Percentiles rank a stretch among this genome's conserved stretches.
Conservation (phyloP, 2,113 vertebrate genomes). For the Campylorhamphus procurvoides region DNA sequence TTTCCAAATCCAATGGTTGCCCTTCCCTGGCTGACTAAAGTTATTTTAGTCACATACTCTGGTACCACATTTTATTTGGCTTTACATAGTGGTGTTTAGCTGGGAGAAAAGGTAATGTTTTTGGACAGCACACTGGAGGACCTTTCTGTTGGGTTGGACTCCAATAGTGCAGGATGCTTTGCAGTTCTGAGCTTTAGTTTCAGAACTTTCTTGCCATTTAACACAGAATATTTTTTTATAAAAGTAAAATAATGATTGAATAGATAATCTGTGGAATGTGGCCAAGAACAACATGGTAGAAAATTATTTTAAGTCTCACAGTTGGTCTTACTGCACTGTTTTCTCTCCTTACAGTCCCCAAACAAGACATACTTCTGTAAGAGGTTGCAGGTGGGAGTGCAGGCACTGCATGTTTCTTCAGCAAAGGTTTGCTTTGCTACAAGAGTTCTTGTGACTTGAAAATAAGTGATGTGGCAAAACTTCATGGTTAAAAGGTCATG, state of each 20-base stretch:
- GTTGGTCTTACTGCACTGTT: background rate
- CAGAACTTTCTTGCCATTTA: background rate
- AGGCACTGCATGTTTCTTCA: background rate
- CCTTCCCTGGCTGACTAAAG: background rate
- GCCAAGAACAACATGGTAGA: background rate
- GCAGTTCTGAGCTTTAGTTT: background rate
- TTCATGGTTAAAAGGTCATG: background rate
- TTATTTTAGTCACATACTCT: background rate
- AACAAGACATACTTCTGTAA: background rate
- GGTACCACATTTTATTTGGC: background rate
- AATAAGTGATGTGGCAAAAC: background rate
- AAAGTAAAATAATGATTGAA: background rate
- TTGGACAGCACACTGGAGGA: fast-evolving
- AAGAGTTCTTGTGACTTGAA: background rate
- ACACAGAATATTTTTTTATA: background rate
- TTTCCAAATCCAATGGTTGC: background rate
- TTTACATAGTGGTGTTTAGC: fast-evolving
- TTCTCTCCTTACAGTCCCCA: background rate
- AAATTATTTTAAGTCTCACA: background rate
- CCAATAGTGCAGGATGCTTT: background rate
- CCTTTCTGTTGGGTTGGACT: background rate
- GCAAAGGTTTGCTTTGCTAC: background rate
- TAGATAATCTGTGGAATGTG: background rate
- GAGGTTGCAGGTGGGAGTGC: background rate
- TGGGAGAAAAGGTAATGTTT: background rate